These are phyloP conservation scores for Trisateles emortualis DNA, from an alignment of 2,888 invertebrate species.

Conservation along the genomic window DNA sequence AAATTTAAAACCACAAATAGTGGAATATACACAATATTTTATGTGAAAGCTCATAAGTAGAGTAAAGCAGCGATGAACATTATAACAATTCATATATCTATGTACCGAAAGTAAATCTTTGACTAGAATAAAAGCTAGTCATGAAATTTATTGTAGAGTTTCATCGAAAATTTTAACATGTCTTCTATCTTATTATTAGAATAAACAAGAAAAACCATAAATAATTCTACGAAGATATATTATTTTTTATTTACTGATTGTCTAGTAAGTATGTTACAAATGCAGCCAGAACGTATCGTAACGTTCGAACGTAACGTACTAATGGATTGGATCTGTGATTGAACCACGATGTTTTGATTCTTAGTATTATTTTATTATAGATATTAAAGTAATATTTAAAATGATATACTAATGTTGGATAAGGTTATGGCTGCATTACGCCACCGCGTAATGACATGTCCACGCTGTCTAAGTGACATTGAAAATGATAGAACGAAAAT, in stretches of 20 bases:
- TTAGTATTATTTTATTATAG: slow-evolving; percentile 9
- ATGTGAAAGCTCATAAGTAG: too few relatives aligned
- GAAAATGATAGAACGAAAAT: slow-evolving; percentile 46
- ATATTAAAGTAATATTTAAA: slow-evolving; percentile 16
- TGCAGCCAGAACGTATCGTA: slow-evolving; percentile 3
- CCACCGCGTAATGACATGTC: slow-evolving; percentile 22
- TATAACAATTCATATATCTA: too few relatives aligned
- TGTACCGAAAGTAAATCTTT: too few relatives aligned
- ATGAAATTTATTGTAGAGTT: too few relatives aligned
- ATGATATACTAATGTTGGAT: slow-evolving; percentile 30
- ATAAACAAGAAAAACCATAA: background rate
- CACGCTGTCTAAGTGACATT: slow-evolving; percentile 35
- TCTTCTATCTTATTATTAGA: background rate
- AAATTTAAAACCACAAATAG: too few relatives aligned
- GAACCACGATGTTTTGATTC: background rate
- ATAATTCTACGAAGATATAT: background rate
- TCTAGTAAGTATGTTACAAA: background rate
- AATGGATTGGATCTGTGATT: too few relatives aligned
- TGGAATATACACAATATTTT: too few relatives aligned
- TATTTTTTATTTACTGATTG: slow-evolving; percentile 2
- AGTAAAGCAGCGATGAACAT: too few relatives aligned
- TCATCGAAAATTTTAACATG: background rate
- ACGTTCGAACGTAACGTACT: background rate
- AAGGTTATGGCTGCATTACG: slow-evolving; percentile 40
- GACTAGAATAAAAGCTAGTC: background rate